Percentiles rank a stretch among this genome's conserved stretches.
Evolutionary conservation across 1,140 invertebrate species (phyloP).

Genomic region (Helicorthomorpha holstii): DNA sequence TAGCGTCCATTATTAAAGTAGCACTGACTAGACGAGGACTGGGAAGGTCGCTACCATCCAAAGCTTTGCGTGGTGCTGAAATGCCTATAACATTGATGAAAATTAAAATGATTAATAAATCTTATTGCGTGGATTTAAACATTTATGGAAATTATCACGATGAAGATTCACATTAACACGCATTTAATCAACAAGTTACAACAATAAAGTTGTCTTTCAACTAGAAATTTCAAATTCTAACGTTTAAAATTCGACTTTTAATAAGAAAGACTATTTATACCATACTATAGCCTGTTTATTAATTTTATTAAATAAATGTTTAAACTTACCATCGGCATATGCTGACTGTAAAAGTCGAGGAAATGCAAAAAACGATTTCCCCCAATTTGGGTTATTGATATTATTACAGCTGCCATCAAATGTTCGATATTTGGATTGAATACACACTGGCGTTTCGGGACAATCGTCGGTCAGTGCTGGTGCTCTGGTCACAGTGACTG

Average conservation of each 20-base stretch:
- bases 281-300: too few species aligned
- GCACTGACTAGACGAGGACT: constrained; percentile 48
- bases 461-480: background rate
- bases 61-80: constrained; percentile 13
- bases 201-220: too few species aligned
- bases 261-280: too few species aligned
- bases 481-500: background rate
- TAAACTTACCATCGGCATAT: constrained; percentile 15
- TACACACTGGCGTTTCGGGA: constrained; percentile 1
- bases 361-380: constrained; percentile 34
- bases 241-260: too few species aligned
- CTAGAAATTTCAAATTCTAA: too few species aligned
- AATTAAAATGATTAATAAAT: too few species aligned
- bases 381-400: constrained; percentile 33
- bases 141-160: too few species aligned
- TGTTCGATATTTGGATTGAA: constrained; percentile 29
- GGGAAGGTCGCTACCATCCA: constrained; percentile 34
- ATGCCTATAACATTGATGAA: constrained; percentile 16
- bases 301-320: too few species aligned
- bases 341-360: constrained; percentile 24
- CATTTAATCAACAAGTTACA: too few species aligned
- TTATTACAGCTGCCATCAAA: constrained; percentile 46
- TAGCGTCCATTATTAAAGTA: constrained; percentile 41
- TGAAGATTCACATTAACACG: too few species aligned
- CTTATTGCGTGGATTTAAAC: too few species aligned